Evolutionary conservation across 2,797 vertebrate species (phyloP).

Genomic region (Miichthys miiuy): DNA sequence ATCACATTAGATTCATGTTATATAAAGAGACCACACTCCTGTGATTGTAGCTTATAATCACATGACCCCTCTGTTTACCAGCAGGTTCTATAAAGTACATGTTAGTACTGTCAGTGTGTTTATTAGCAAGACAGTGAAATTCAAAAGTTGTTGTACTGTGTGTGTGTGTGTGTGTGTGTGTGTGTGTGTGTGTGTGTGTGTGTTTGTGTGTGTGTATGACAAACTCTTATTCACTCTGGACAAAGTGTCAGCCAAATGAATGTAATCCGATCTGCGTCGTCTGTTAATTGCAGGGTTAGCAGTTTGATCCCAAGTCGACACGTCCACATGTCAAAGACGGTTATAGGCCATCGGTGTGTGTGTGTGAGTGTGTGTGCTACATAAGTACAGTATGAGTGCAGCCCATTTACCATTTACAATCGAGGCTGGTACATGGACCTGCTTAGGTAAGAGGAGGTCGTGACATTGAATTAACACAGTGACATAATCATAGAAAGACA

Average conservation of each 20-base stretch:
- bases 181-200: no score
- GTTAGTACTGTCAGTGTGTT: not conserved
- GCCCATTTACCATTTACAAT: not conserved
- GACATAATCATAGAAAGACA: not conserved
- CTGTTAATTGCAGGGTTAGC: not conserved
- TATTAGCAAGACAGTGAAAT: not conserved
- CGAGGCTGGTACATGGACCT: not conserved
- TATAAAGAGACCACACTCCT: not conserved
- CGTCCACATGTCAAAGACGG: not conserved
- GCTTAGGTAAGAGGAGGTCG: not conserved
- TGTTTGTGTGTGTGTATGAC: no score
- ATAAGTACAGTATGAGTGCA: not conserved
- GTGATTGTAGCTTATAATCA: not conserved
- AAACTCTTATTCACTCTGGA: not conserved
- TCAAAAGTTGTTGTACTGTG: not conserved
- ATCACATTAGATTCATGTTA: slow-evolving; percentile 6
- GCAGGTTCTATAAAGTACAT: not conserved
- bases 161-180: no score
- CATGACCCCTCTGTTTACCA: not conserved
- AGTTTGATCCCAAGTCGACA: not conserved
- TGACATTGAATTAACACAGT: no score
- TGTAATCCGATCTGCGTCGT: not conserved
- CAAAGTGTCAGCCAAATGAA: not conserved
- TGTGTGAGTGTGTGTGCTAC: not conserved
- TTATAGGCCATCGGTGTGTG: not conserved